Percentiles rank a stretch among this genome's conserved stretches.
These are phyloP conservation scores for Drosophila repleta DNA, from an alignment of 1,140 invertebrate genomes.

Conservation along the genomic window DNA sequence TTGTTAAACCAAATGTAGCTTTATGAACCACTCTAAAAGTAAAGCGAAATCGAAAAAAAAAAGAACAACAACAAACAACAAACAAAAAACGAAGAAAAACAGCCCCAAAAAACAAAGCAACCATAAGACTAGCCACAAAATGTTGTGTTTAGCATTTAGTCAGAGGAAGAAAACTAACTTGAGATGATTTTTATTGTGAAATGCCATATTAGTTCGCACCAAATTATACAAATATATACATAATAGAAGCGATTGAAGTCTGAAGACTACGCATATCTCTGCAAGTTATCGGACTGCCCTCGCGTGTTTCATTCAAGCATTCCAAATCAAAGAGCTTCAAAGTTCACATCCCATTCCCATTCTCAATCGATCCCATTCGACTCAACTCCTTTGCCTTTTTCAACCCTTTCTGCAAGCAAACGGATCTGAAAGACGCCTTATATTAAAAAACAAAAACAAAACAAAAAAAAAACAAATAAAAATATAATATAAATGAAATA, in stretches of 20 bases:
- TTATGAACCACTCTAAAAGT: neutral
- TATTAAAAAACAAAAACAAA: constrained; percentile 13
- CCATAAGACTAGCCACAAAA: constrained; percentile 62
- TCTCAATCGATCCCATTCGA: too few relatives aligned
- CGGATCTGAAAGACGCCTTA: constrained; percentile 52
- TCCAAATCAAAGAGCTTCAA: neutral
- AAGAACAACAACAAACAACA: too few relatives aligned
- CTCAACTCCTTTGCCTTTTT: neutral
- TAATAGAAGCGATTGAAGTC: neutral
- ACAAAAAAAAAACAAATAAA: neutral
- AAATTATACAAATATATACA: neutral
- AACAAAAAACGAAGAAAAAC: too few relatives aligned
- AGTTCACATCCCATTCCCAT: neutral
- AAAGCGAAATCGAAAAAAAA: neutral
- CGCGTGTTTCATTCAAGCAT: neutral
- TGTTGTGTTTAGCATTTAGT: constrained; percentile 70
- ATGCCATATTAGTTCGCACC: constrained; percentile 45
- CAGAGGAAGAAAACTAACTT: neutral
- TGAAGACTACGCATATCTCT: too few relatives aligned
- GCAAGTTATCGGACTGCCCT: too few relatives aligned
- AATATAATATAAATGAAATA: constrained; percentile 1
- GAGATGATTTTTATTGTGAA: neutral
- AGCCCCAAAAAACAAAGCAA: constrained; percentile 42
- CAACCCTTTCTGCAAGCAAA: constrained; percentile 17
- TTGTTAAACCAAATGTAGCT: neutral